Percentiles rank a stretch among this genome's conserved stretches.
These are phyloP conservation scores for Piprites chloris DNA, from an alignment of 2,113 vertebrate species.

Conservation along the genomic window DNA sequence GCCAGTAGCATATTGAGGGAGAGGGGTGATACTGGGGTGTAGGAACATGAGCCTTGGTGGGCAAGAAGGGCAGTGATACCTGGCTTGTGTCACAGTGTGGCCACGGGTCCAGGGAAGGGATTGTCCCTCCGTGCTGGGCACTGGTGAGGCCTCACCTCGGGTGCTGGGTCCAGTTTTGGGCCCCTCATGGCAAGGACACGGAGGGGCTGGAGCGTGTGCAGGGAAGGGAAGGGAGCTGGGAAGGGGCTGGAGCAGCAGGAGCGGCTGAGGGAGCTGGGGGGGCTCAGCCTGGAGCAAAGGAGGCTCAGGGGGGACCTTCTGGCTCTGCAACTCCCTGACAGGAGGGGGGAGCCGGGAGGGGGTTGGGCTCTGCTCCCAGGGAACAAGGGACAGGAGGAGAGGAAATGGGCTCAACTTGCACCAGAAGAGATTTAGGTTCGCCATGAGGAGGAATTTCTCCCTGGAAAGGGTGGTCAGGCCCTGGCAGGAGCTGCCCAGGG, in stretches of 20 bases:
- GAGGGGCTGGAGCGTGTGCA: background rate
- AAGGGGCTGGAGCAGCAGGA: background rate
- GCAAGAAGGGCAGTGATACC: background rate
- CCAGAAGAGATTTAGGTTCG: background rate
- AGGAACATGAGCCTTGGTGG: no score
- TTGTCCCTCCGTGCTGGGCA: background rate
- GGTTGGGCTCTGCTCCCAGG: background rate
- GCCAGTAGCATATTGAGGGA: background rate
- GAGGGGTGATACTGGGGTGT: background rate
- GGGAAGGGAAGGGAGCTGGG: background rate
- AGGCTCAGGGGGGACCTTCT: background rate
- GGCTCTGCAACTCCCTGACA: background rate
- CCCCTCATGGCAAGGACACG: rapidly evolving
- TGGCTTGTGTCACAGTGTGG: no score
- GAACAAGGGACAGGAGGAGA: background rate
- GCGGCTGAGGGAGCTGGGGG: background rate
- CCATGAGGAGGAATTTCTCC: rapidly evolving
- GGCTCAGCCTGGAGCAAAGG: background rate
- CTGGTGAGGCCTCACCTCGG: background rate
- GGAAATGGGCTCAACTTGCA: background rate
- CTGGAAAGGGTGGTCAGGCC: rapidly evolving
- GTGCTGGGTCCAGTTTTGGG: background rate
- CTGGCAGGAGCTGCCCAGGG: background rate
- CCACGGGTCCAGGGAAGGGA: background rate
- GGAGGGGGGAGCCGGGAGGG: background rate